These are phyloP conservation scores for Mobula hypostoma DNA, from an alignment of 2,113 vertebrate genomes.

Conservation along the genomic window DNA sequence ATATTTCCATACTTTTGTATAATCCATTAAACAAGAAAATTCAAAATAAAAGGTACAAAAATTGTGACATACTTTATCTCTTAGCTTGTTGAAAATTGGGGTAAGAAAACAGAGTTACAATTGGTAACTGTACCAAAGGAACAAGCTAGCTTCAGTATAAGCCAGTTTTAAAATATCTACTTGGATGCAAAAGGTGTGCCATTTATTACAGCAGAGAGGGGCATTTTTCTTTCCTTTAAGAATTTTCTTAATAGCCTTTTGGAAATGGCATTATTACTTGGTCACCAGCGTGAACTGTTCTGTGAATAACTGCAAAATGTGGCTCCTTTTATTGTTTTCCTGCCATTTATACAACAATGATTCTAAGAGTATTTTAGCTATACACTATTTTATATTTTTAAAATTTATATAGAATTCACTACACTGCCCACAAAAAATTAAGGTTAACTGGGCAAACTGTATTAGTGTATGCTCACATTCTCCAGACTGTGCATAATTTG, in stretches of 20 bases:
- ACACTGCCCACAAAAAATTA: conserved; percentile 17
- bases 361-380: conserved; percentile 34
- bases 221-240: conserved; percentile 4
- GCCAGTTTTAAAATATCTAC: conserved; percentile 32
- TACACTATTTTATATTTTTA: not conserved
- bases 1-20: conserved; percentile 78
- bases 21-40: conserved; percentile 75
- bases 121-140: conserved; percentile 39
- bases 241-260: conserved; percentile 19
- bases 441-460: conserved; percentile 8
- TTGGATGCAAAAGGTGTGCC: conserved; percentile 27
- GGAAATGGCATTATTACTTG: conserved; percentile 33
- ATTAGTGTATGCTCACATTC: conserved; percentile 34
- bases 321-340: conserved; percentile 5
- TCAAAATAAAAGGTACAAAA: conserved; percentile 72
- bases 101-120: conserved; percentile 76
- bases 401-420: conserved; percentile 25
- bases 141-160: conserved; percentile 27
- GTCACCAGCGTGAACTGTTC: not conserved
- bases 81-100: conserved; percentile 71
- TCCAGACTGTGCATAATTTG: conserved; percentile 10
- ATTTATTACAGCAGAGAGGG: conserved; percentile 37
- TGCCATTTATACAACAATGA: conserved; percentile 24
- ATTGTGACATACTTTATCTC: conserved; percentile 66
- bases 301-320: conserved; percentile 9